Percentiles rank a stretch among this genome's conserved stretches.
Conservation (phyloP, 2,113 vertebrate species). For the Camelus dromedarius region DNA sequence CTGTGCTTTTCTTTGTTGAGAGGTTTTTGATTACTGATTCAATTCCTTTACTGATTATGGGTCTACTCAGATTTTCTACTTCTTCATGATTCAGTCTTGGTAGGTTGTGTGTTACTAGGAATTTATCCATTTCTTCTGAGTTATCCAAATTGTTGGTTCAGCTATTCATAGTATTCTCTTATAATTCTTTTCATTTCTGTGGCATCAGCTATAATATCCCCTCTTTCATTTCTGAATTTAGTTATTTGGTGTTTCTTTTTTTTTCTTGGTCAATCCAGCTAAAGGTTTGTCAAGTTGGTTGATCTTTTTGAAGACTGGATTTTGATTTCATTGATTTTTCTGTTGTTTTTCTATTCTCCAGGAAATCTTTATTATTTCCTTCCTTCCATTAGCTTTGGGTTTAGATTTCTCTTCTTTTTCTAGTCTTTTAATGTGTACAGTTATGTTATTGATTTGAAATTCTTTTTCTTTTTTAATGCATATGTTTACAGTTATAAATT, state of each 20-base stretch:
- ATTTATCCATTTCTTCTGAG: neutral
- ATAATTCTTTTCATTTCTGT: neutral
- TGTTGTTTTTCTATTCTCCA: neutral
- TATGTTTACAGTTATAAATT: neutral
- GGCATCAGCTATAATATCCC: neutral
- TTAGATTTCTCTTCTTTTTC: neutral
- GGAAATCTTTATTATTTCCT: neutral
- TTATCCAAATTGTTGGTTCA: neutral
- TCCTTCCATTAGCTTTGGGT: neutral
- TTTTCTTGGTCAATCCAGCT: neutral
- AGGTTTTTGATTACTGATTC: neutral
- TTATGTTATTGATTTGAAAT: neutral
- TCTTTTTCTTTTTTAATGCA: neutral
- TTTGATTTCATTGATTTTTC: neutral
- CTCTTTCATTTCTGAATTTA: constrained; percentile 29
- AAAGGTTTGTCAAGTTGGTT: neutral
- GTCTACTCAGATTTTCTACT: neutral
- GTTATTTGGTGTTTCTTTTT: neutral
- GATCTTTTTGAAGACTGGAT: neutral
- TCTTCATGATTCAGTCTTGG: neutral
- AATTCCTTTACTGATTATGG: neutral
- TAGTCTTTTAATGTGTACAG: neutral
- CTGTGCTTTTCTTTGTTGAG: neutral
- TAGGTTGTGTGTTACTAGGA: neutral
- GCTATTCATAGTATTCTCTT: neutral